phyloP scores from a whole-genome alignment of 2,113 vertebrate species.

The Elaphurus davidianus region DNA sequence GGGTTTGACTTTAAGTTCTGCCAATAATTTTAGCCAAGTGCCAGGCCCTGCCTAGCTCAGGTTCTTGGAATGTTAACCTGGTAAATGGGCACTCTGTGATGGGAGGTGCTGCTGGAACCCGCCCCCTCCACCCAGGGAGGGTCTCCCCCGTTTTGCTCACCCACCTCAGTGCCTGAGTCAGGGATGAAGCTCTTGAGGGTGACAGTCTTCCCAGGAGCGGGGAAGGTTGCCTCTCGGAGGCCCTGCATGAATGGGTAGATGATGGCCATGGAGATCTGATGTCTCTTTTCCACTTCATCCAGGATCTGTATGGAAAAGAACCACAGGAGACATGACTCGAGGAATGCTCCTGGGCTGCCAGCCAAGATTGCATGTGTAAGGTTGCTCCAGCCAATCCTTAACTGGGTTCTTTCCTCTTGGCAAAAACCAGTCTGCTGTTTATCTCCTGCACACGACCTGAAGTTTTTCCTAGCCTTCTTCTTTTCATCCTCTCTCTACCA shows the following conservation, averaged over 20 bases:
- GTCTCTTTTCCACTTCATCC: constrained; percentile 96
- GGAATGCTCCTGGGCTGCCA: accelerated
- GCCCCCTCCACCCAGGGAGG: not conserved
- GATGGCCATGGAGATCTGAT: constrained; percentile 94
- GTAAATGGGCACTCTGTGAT: not conserved
- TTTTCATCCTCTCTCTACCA: not conserved
- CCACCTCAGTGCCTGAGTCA: constrained; percentile 93
- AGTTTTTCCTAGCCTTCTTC: not conserved
- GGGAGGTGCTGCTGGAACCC: not conserved
- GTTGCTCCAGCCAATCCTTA: not conserved
- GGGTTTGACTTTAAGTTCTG: not conserved
- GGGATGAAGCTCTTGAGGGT: constrained; percentile 98
- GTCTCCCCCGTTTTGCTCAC: not conserved
- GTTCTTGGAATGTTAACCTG: not conserved
- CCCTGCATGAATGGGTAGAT: constrained; percentile 99
- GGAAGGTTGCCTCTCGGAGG: constrained; percentile 92
- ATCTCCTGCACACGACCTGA: not conserved
- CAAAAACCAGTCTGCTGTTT: not conserved
- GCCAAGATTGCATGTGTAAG: not conserved
- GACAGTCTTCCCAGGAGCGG: constrained; percentile 93
- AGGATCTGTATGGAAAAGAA: constrained; percentile 86
- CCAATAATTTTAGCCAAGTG: not conserved
- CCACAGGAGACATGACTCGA: not conserved
- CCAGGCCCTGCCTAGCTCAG: not conserved
- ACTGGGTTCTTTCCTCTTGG: not conserved